Conservation (phyloP, 2,113 vertebrate genomes). For the Pomatorhinus ruficollis region DNA sequence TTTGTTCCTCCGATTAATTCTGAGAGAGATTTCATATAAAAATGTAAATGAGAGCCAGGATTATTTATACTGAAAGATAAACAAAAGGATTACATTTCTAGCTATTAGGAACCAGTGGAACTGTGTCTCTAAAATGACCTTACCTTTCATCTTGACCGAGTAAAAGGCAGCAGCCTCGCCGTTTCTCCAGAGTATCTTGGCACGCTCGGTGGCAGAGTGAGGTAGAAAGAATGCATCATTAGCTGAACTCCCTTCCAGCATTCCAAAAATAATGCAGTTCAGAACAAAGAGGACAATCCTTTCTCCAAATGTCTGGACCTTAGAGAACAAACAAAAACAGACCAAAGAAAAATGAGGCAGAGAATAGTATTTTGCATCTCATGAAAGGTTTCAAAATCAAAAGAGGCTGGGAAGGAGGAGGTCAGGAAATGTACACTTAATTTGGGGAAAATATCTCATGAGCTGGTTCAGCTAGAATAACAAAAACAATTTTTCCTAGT, state of each 20-base stretch:
- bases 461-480: background rate
- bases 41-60: conserved; percentile 26
- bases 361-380: background rate
- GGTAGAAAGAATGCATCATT: conserved; percentile 82
- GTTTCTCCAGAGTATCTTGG: conserved; percentile 87
- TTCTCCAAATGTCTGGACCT: conserved; percentile 89
- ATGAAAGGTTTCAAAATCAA: conserved; percentile 12
- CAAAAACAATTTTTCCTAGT: background rate
- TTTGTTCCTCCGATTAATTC: conserved; percentile 17
- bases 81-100: conserved; percentile 21
- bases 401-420: background rate
- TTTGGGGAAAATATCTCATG: conserved; percentile 5
- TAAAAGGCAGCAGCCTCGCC: conserved; percentile 89
- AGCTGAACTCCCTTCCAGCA: conserved; percentile 72
- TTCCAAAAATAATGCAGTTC: conserved; percentile 85
- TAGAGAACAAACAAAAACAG: conserved; percentile 46
- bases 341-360: conserved; percentile 19
- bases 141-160: conserved; percentile 88
- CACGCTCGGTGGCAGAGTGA: conserved; percentile 81
- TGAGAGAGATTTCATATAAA: conserved; percentile 19
- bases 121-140: background rate
- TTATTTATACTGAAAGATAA: conserved; percentile 35
- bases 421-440: background rate
- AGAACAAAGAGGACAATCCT: conserved; percentile 90
- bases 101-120: background rate